A percentile compares a stretch with the other conserved stretches of the same genome.
phyloP scores from a whole-genome alignment of 2,888 invertebrate species.

The Perizoma flavofasciatum region DNA sequence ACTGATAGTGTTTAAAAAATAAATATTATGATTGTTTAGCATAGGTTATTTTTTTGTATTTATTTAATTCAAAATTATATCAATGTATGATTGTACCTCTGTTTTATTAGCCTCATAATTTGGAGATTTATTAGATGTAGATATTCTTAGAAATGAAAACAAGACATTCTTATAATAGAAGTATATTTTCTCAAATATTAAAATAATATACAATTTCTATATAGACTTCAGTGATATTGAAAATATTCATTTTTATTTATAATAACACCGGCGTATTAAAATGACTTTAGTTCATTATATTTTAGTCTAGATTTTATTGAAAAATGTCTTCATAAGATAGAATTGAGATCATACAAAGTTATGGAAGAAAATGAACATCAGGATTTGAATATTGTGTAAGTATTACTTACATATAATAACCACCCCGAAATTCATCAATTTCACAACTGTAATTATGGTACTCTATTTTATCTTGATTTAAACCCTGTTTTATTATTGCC shows the following conservation, averaged over 20 bases:
- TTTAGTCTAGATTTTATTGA: not conserved
- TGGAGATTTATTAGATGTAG: no score
- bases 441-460: no score
- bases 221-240: constrained; percentile 16
- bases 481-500: constrained; percentile 9
- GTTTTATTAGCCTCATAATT: no score
- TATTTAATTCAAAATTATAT: not conserved
- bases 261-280: constrained; percentile 11
- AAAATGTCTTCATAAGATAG: not conserved
- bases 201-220: constrained; percentile 25
- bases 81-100: no score
- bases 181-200: constrained; percentile 33
- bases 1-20: constrained; percentile 3
- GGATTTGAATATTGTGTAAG: not conserved
- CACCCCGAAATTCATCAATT: no score
- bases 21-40: not conserved
- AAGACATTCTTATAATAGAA: constrained; percentile 27
- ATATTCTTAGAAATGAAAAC: not conserved
- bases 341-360: constrained; percentile 2
- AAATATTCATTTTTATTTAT: constrained; percentile 7
- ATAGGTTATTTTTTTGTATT: constrained; percentile 15
- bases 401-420: not conserved
- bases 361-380: not conserved
- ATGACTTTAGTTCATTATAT: not conserved
- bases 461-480: not conserved